phyloP scores from a whole-genome alignment of 2,888 invertebrate genomes.

The Parnassius orleans region DNA sequence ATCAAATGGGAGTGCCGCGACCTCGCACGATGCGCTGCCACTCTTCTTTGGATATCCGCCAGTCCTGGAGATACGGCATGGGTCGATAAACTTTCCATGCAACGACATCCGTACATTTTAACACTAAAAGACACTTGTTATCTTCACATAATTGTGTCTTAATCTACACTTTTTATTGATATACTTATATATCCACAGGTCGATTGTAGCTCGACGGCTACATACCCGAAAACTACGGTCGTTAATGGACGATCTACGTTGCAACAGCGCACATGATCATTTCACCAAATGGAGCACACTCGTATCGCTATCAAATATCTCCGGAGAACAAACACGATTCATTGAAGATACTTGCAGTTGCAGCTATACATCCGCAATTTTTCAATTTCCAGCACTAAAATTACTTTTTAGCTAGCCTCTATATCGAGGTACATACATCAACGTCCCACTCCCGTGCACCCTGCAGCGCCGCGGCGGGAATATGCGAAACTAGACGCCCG shows the following conservation, averaged over 20 bases:
- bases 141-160: constrained; percentile 22
- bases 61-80: constrained; percentile 42
- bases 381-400: constrained; percentile 63
- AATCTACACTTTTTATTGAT: constrained; percentile 14
- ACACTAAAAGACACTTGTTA: constrained; percentile 17
- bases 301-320: constrained; percentile 26
- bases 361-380: constrained; percentile 47
- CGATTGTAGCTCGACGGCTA: constrained; percentile 8
- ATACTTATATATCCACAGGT: constrained; percentile 20
- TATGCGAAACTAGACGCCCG: constrained; percentile 69
- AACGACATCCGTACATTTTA: constrained; percentile 36
- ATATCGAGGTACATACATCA: constrained; percentile 63
- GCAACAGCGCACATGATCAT: constrained; percentile 10
- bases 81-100: constrained; percentile 52
- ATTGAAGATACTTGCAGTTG: constrained; percentile 36
- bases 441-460: constrained; percentile 51
- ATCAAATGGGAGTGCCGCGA: constrained; percentile 43
- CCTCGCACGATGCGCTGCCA: constrained; percentile 40
- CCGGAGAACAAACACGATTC: constrained; percentile 27
- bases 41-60: constrained; percentile 49
- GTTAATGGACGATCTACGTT: constrained; percentile 22
- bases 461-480: constrained; percentile 69
- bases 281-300: constrained; percentile 19
- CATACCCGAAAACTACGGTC: constrained; percentile 19
- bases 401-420: constrained; percentile 65